Base-by-base conservation (phyloP, 2,113 vertebrate species). In the Spermophilus dauricus region DNA sequence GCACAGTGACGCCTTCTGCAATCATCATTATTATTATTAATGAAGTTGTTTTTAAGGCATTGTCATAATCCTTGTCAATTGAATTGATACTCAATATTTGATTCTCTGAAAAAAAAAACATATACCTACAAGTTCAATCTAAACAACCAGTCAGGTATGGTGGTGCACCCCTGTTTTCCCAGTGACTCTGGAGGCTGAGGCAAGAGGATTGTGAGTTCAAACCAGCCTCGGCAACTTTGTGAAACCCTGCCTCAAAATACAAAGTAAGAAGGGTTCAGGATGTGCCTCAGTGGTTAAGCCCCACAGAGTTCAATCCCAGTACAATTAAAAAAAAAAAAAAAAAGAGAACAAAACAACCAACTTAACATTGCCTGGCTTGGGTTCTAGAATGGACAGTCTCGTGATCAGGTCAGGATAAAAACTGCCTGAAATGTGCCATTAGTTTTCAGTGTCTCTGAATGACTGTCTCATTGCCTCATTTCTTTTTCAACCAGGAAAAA, bases 21-120 rank as follows among this genome's bases (percentile, higher is more conserved):
- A 39, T 20, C 51, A 26, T 18, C 17, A 18, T 37, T 3, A 8
- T 22, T 11, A 14, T 4, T 70, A 13, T 20, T 26, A 45, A 32
- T 16, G 48, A 76, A 0, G 5, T 61, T 69, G 87, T 67, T 42
- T 20, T 24, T 22, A 56, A 42, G 39, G 3, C 34, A 34, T 22
- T n/a, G 7, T 88, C 28, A 1, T 4, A 17, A 5, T 1, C 37
- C 4, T 16, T 0, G 0, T 34, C n/a, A 70, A 5, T 6, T 53
- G 90, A 39, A 77, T 8, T 34, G 37, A 12, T 22, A 53, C 45
- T 17, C 34, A 70, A 9, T 12, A 39, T 45, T 77, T 58, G 22
- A 11, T 51, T 83, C 76, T 70, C 83, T 86, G 61, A 48, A 61
- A 51, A 22, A 17, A 24, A 18, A 10, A 53, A 4, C 17, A 45